A percentile compares a stretch with the other conserved stretches of the same genome.
Conservation (phyloP, 2,113 vertebrate genomes). For the Triplophysa dalaica region DNA sequence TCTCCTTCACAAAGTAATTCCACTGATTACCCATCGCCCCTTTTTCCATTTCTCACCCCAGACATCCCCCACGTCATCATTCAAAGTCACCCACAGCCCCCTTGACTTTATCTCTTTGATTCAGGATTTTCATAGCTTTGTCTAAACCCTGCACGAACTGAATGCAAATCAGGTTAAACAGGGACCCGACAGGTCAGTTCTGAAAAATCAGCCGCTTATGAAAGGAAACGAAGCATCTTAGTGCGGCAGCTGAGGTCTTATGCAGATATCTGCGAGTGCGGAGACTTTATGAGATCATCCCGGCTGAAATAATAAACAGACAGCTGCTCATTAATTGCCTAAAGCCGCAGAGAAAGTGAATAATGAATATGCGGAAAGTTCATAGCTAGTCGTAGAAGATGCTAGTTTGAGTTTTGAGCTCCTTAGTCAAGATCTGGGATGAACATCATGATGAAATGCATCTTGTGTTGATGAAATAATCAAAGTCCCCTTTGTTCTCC, state of each 20-base stretch:
- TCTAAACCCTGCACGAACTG: background rate
- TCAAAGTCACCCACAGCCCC: constrained; percentile 32
- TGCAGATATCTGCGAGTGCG: constrained; percentile 14
- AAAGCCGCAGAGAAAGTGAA: constrained; percentile 16
- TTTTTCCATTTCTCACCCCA: background rate
- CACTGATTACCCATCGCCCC: constrained; percentile 32
- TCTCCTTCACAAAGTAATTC: background rate
- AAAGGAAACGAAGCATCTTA: background rate
- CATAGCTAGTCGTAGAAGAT: constrained; percentile 1
- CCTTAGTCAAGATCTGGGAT: too few species aligned
- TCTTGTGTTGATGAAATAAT: constrained; percentile 27
- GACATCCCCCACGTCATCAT: background rate
- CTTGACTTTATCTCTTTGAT: constrained; percentile 33
- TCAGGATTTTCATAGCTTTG: constrained; percentile 16
- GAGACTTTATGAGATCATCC: background rate
- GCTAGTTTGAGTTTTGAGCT: too few species aligned
- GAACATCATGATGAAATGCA: background rate
- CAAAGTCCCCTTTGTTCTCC: background rate
- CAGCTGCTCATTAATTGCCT: background rate
- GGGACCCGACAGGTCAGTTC: constrained; percentile 24
- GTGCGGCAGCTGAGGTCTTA: constrained; percentile 24
- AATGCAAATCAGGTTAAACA: constrained; percentile 37
- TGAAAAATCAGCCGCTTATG: constrained; percentile 26
- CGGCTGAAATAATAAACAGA: constrained; percentile 5
- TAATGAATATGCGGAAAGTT: constrained; percentile 9